Conservation (phyloP, 2,113 vertebrate genomes). For the Onychorhynchus coronatus region DNA sequence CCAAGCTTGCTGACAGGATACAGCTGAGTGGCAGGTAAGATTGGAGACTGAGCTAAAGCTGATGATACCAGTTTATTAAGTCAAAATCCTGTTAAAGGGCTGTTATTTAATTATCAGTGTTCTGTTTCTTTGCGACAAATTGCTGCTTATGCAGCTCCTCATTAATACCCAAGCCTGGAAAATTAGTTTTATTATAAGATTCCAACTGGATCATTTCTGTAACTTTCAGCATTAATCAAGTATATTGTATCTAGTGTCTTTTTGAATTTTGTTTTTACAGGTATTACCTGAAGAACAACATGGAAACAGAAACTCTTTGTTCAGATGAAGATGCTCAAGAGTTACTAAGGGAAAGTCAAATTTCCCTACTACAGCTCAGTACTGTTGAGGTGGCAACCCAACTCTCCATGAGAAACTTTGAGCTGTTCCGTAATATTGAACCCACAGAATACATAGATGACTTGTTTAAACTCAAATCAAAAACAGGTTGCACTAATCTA, state of each 20-base stretch:
- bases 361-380: conserved; percentile 92
- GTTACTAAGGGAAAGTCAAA: conserved; percentile 90
- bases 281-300: conserved; percentile 98
- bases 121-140: background rate
- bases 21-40: conserved; percentile 93
- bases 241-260: background rate
- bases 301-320: conserved; percentile 97
- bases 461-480: conserved; percentile 91
- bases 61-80: background rate
- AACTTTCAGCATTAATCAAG: background rate
- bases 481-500: conserved; percentile 85
- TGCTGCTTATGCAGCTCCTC: background rate
- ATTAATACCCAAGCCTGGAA: background rate
- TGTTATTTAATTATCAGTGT: background rate
- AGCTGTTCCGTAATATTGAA: conserved; percentile 95
- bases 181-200: background rate
- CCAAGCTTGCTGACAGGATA: conserved; percentile 95
- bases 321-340: conserved; percentile 98
- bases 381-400: conserved; percentile 95
- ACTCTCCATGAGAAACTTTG: conserved; percentile 95
- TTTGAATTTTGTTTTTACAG: conserved; percentile 62
- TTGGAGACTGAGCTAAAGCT: background rate
- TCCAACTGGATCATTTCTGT: background rate
- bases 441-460: conserved; percentile 98
- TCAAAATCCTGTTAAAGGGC: background rate